Conservation (phyloP, 2,888 invertebrate genomes). For the Phyllotreta striolata region DNA sequence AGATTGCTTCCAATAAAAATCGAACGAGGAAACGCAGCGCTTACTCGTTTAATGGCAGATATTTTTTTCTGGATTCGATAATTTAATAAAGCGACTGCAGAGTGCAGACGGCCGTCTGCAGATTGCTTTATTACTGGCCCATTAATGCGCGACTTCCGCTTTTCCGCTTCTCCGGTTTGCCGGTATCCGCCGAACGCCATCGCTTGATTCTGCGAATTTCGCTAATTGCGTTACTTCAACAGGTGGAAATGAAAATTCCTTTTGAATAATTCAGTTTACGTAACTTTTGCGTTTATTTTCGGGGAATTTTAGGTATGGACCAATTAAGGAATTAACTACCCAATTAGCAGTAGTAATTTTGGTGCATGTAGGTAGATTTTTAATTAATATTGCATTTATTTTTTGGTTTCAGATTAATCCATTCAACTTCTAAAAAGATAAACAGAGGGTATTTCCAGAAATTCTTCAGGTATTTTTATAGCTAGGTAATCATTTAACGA, state of each 20-base stretch:
- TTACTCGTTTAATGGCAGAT: background rate
- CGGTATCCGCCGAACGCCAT: slow-evolving; percentile 32
- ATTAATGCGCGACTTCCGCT: slow-evolving; percentile 48
- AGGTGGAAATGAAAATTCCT: slow-evolving; percentile 50
- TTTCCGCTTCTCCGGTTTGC: slow-evolving; percentile 44
- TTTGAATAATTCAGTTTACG: slow-evolving; percentile 22
- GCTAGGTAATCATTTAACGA: no score
- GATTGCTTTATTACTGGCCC: slow-evolving; percentile 56
- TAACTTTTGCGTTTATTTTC: no score
- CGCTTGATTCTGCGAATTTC: slow-evolving; percentile 56
- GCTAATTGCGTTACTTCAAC: slow-evolving; percentile 58
- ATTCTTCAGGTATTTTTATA: no score
- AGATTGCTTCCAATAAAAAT: background rate
- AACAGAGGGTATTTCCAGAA: no score
- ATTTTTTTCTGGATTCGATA: slow-evolving; percentile 9
- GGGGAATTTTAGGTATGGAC: no score
- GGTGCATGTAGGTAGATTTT: no score
- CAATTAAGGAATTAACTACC: no score
- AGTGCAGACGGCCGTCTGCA: slow-evolving; percentile 43
- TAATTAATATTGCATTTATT: no score
- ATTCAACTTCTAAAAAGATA: no score
- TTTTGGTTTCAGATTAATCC: no score
- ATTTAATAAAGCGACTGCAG: slow-evolving; percentile 24
- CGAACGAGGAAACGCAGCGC: background rate
- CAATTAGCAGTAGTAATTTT: no score